phyloP scores from a whole-genome alignment of 2,113 vertebrate genomes.

The Seriola aureovittata region DNA sequence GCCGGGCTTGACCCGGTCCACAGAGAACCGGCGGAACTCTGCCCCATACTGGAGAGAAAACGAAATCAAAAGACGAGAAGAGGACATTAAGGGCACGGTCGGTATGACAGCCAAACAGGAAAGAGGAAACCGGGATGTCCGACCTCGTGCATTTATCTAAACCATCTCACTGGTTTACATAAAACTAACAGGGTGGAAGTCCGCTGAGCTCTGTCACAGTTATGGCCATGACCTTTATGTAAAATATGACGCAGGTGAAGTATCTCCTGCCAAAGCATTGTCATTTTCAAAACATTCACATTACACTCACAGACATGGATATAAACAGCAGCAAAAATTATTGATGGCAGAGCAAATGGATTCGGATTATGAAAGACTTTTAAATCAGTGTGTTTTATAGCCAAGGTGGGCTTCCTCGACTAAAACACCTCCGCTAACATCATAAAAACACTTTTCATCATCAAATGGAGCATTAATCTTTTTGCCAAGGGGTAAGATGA shows the following conservation, averaged over 20 bases:
- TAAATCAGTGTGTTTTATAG: no score
- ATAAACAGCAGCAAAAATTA: neutral
- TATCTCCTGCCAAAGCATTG: neutral
- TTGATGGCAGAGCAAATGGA: neutral
- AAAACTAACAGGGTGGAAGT: constrained; percentile 36
- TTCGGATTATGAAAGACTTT: no score
- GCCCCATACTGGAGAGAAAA: constrained; percentile 91
- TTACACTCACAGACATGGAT: neutral
- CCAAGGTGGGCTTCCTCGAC: no score
- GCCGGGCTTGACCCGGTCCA: constrained; percentile 94
- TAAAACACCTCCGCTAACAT: no score
- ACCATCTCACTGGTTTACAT: constrained; percentile 30
- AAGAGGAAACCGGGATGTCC: constrained; percentile 39
- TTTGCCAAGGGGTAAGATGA: no score
- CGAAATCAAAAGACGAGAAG: neutral
- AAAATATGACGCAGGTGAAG: neutral
- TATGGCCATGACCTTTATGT: constrained; percentile 25
- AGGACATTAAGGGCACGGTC: constrained; percentile 8
- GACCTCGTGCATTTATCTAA: constrained; percentile 19
- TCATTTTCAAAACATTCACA: constrained; percentile 7
- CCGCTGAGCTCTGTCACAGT: constrained; percentile 9
- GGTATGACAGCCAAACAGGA: constrained; percentile 43
- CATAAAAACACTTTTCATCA: no score
- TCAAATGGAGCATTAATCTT: no score
- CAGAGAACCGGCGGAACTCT: constrained; percentile 96